phyloP scores from a whole-genome alignment of 2,797 vertebrate species.

The Acrossocheilus wenchowensis region DNA sequence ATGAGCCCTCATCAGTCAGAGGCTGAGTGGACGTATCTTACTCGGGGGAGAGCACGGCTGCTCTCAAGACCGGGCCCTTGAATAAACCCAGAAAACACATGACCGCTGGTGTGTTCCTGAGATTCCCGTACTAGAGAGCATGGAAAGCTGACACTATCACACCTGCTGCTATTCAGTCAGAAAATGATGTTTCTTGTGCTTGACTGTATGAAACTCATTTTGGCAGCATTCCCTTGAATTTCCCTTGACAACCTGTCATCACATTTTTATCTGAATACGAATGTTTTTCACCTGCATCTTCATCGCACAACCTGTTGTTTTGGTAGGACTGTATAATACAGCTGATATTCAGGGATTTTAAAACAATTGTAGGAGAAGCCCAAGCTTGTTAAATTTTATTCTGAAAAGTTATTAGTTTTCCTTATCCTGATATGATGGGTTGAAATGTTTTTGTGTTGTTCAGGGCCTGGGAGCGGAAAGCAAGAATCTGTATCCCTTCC shows the following conservation, averaged over 20 bases:
- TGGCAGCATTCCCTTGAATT: neutral
- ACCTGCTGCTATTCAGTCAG: neutral
- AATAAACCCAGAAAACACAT: conserved; percentile 23
- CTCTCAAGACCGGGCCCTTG: neutral
- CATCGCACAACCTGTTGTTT: neutral
- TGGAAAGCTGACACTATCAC: neutral
- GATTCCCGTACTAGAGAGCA: neutral
- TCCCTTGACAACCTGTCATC: conserved; percentile 9
- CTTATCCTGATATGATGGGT: neutral
- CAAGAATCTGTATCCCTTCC: conserved; percentile 95
- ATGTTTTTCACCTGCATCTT: neutral
- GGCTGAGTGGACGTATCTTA: conserved; percentile 30
- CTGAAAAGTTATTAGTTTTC: neutral
- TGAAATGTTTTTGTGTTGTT: conserved; percentile 48
- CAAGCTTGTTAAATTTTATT: neutral
- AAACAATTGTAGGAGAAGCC: neutral
- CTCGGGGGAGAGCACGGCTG: conserved; percentile 16
- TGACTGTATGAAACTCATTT: conserved; percentile 2
- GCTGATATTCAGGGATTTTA: neutral
- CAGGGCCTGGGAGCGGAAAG: conserved; percentile 95
- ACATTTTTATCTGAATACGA: conserved; percentile 23
- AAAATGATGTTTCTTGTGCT: neutral
- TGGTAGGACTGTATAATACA: neutral
- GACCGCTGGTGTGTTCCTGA: neutral
- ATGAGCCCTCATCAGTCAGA: conserved; percentile 49